phyloP scores from a whole-genome alignment of 2,113 vertebrate species.

The Tautogolabrus adspersus region DNA sequence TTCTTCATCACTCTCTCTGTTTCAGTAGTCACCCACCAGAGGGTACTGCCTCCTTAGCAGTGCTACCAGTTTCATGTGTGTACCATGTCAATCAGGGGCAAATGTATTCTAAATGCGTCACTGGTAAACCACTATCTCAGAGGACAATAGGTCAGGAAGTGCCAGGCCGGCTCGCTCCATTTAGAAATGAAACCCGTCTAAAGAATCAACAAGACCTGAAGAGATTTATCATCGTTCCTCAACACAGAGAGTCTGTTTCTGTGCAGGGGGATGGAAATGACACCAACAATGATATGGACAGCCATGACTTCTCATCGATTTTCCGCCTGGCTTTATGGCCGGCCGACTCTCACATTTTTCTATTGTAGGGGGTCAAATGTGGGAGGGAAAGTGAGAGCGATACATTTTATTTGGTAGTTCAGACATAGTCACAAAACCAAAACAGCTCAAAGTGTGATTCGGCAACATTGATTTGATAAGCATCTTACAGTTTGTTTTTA shows the following conservation, averaged over 20 bases:
- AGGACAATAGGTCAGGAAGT: slow-evolving; percentile 69
- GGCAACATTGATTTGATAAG: slow-evolving; percentile 22
- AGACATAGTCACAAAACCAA: slow-evolving; percentile 7
- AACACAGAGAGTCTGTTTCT: slow-evolving; percentile 26
- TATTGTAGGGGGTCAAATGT: slow-evolving; percentile 49
- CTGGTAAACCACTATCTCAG: slow-evolving; percentile 46
- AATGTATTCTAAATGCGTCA: slow-evolving; percentile 62
- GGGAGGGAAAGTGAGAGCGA: slow-evolving; percentile 36
- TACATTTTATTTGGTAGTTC: slow-evolving; percentile 17
- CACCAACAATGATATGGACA: slow-evolving; percentile 56
- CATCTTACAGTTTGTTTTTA: slow-evolving; percentile 22
- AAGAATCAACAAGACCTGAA: slow-evolving; percentile 51
- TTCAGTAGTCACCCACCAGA: slow-evolving; percentile 69
- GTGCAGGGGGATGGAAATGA: slow-evolving; percentile 40
- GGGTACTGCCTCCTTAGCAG: slow-evolving; percentile 66
- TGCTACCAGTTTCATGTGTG: slow-evolving; percentile 35
- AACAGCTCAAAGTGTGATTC: slow-evolving; percentile 24
- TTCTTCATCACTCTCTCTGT: slow-evolving; percentile 46
- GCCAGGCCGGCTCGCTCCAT: slow-evolving; percentile 29
- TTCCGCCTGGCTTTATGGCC: slow-evolving; percentile 60
- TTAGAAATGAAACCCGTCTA: slow-evolving; percentile 51
- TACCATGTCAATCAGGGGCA: slow-evolving; percentile 58
- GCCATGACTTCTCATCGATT: slow-evolving; percentile 67
- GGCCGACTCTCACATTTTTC: slow-evolving; percentile 32
- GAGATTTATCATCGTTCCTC: slow-evolving; percentile 42